These are phyloP conservation scores for Pachydiplax longipennis DNA, from an alignment of 2,888 invertebrate species.

Conservation along the genomic window DNA sequence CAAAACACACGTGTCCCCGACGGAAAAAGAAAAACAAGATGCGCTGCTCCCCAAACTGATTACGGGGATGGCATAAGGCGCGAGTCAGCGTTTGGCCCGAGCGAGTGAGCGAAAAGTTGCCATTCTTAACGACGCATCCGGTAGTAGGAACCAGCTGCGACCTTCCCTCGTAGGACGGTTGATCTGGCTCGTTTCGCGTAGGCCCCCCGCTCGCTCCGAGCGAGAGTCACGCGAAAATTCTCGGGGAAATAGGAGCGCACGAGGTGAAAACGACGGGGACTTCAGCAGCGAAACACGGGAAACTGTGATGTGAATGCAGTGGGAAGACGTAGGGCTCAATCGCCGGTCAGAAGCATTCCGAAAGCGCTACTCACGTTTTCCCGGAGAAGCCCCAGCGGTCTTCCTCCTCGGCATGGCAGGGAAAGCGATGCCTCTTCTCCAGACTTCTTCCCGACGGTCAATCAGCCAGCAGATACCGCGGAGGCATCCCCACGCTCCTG, in stretches of 20 bases:
- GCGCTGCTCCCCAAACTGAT: not conserved
- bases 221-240: not conserved
- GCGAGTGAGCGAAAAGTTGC: not conserved
- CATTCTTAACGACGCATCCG: not conserved
- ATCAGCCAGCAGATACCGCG: slow-evolving; percentile 20
- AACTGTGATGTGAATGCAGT: not conserved
- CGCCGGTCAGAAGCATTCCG: slow-evolving; percentile 14
- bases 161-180: not conserved
- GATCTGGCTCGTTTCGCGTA: not conserved
- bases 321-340: not conserved
- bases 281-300: not conserved
- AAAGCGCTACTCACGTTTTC: slow-evolving; percentile 27
- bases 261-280: not conserved
- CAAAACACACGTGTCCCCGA: slow-evolving; percentile 16
- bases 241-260: not conserved
- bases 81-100: not conserved
- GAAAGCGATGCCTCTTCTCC: slow-evolving; percentile 1
- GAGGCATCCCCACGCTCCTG: slow-evolving; percentile 23
- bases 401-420: slow-evolving; percentile 44
- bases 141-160: not conserved
- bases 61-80: not conserved
- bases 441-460: slow-evolving; percentile 17
- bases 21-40: not conserved
- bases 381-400: slow-evolving; percentile 39
- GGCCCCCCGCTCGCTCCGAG: not conserved